Evolutionary conservation across 1,140 invertebrate genomes (phyloP), one percentile per base, ranked within the genome.

Genomic region (Meloidogyne exigua): DNA sequence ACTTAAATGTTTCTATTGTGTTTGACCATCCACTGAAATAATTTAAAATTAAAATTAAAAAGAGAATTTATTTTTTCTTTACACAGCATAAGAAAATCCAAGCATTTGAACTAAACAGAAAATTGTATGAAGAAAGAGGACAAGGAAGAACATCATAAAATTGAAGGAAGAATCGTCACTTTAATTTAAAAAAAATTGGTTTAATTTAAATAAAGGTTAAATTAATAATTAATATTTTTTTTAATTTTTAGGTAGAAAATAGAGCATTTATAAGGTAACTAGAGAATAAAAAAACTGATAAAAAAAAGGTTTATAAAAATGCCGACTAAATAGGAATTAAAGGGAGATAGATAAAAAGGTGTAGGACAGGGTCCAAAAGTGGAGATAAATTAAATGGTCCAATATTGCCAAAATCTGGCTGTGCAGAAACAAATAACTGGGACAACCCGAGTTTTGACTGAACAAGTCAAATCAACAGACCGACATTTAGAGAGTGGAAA

Each of bases 111-210:
- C 91, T 67, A 93, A 87, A 63, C 93, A 93, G 69, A 96, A 92
- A 68, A 96, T 90, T 83, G 95, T 92, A 92, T 99, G 96, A 89
- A 96, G 95, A 90, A 97, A 95, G 89, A 98, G 98, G 79, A 99
- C 92, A 87, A 99, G 96, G 91, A 99, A 99, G 90, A 98, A 99
- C 32, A 98, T 93, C 94, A 99, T 98, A 88, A 99, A 99, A 89
- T 98, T 98, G 90, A 99, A 96, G 1, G 95, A 98, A 84, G 94
- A 97, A 89, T 99, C 96, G 86, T 92, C 94, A 81, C 94, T 92
- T 89, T 90, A 92, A 89, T 26, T 42, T 78, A 15, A 25, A 75
- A 26, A 76, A 76, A 79, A 10, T 39, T 28, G 26, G 5, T 71
- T 71, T 71, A 65, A 36, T 26, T 68, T 9, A 75, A 68, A 74